Evolutionary conservation across 2,113 vertebrate species (phyloP).

Genomic region (Platanista minor): DNA sequence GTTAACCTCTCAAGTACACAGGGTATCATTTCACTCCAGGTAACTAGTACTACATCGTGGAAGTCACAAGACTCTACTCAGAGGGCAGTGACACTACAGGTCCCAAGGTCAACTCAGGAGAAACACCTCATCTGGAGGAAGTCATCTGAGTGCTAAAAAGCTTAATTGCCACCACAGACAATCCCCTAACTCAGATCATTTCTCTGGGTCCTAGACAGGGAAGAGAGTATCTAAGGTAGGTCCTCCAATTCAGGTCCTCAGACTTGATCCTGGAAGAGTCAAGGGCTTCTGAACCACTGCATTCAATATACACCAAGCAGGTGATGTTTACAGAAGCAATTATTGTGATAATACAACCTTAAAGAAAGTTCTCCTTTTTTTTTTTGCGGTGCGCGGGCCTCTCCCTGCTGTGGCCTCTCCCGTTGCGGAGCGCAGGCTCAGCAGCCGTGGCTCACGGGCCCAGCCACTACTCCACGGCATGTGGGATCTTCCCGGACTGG

Average conservation of each 20-base stretch:
- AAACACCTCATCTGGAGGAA: background rate
- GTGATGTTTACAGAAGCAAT: background rate
- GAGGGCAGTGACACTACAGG: background rate
- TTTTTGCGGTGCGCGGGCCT: too few relatives aligned
- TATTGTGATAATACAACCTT: background rate
- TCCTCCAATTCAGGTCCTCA: background rate
- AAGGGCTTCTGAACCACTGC: background rate
- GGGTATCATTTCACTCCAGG: background rate
- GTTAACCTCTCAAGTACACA: background rate
- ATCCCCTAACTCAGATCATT: background rate
- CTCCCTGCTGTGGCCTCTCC: too few relatives aligned
- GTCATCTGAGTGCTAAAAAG: background rate
- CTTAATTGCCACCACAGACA: background rate
- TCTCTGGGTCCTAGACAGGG: background rate
- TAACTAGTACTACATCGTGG: background rate
- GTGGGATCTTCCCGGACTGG: too few relatives aligned
- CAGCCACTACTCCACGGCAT: too few relatives aligned
- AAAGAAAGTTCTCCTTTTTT: background rate
- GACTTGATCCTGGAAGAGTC: background rate
- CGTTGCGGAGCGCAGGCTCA: too few relatives aligned
- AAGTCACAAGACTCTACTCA: background rate
- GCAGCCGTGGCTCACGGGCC: too few relatives aligned
- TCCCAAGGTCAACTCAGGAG: background rate
- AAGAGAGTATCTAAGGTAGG: background rate
- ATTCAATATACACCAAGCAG: background rate